Percentiles rank a stretch among this genome's conserved stretches.
Conservation (phyloP, 2,797 vertebrate genomes). For the Scarus forsteni region DNA sequence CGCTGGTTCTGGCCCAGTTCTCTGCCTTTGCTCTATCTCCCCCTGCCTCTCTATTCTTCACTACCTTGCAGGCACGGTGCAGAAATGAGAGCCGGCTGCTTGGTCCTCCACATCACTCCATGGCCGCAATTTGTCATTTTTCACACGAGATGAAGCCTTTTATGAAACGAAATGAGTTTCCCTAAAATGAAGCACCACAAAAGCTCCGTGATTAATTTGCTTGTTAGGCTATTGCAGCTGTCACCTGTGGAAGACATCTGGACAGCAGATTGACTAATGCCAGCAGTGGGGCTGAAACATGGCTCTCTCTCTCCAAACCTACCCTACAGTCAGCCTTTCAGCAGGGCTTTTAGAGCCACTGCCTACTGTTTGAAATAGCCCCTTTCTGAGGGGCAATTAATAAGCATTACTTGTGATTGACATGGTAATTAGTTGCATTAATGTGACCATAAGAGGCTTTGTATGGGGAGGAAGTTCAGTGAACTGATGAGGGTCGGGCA, state of each 20-base stretch:
- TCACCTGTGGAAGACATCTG: constrained; percentile 91
- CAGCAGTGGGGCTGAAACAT: constrained; percentile 82
- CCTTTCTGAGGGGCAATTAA: constrained; percentile 86
- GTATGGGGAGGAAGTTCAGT: constrained; percentile 67
- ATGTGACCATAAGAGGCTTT: constrained; percentile 87
- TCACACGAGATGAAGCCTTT: constrained; percentile 88
- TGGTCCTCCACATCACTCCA: constrained; percentile 82
- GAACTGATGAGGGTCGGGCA: constrained; percentile 62
- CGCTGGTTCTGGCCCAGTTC: constrained; percentile 80
- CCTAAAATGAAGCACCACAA: constrained; percentile 87
- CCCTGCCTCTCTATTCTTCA: constrained; percentile 74
- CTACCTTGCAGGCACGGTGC: constrained; percentile 78
- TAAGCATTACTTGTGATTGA: constrained; percentile 89
- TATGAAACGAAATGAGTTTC: constrained; percentile 90
- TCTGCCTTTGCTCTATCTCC: constrained; percentile 73
- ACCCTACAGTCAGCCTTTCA: constrained; percentile 82
- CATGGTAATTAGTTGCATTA: constrained; percentile 89
- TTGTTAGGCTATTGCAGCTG: constrained; percentile 91
- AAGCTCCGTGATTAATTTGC: constrained; percentile 90
- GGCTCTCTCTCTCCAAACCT: constrained; percentile 68
- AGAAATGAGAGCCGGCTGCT: constrained; percentile 79
- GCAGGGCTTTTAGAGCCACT: constrained; percentile 83
- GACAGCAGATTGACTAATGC: constrained; percentile 90
- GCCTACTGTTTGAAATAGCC: constrained; percentile 81
- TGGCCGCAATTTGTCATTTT: constrained; percentile 88